Evolutionary conservation across 2,888 invertebrate genomes (phyloP).

Genomic region (Cremastobaeus sp.): DNA sequence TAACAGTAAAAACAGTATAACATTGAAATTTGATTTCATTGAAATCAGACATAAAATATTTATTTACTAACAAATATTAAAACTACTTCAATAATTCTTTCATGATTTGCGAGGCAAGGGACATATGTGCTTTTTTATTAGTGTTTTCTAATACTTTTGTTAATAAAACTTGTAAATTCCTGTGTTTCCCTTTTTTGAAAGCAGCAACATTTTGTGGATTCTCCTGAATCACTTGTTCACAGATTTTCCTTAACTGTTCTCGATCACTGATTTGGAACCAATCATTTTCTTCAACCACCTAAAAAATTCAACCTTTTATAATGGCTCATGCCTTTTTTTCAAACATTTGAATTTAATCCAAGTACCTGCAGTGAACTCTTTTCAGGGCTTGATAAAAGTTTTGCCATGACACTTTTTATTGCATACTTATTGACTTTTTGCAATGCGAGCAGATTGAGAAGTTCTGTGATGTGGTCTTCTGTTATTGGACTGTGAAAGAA

Average conservation of each 20-base stretch:
- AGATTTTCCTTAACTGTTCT: slow-evolving; percentile 81
- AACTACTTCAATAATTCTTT: slow-evolving; percentile 80
- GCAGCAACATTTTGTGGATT: slow-evolving; percentile 83
- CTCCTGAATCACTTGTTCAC: slow-evolving; percentile 81
- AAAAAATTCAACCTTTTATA: slow-evolving; percentile 34
- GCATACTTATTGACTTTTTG: slow-evolving; percentile 83
- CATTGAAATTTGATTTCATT: no score
- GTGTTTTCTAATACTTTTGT: slow-evolving; percentile 82
- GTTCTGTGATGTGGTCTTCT: slow-evolving; percentile 81
- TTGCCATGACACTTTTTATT: slow-evolving; percentile 80
- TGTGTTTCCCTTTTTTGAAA: slow-evolving; percentile 84
- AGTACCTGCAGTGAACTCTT: slow-evolving; percentile 77
- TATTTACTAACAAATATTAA: neutral
- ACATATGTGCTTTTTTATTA: slow-evolving; percentile 84
- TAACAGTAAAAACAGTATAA: no score
- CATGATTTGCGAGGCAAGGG: slow-evolving; percentile 79
- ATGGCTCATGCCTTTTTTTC: neutral
- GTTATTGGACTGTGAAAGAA: slow-evolving; percentile 74
- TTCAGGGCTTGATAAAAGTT: slow-evolving; percentile 78
- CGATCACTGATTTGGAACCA: slow-evolving; percentile 84
- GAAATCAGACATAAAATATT: slow-evolving; percentile 2
- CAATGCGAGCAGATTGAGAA: slow-evolving; percentile 82
- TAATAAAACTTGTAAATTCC: slow-evolving; percentile 83
- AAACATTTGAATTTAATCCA: neutral
- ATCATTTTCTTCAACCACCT: slow-evolving; percentile 82